phyloP scores from a whole-genome alignment of 2,113 vertebrate species.

The Capricornis sumatraensis region DNA sequence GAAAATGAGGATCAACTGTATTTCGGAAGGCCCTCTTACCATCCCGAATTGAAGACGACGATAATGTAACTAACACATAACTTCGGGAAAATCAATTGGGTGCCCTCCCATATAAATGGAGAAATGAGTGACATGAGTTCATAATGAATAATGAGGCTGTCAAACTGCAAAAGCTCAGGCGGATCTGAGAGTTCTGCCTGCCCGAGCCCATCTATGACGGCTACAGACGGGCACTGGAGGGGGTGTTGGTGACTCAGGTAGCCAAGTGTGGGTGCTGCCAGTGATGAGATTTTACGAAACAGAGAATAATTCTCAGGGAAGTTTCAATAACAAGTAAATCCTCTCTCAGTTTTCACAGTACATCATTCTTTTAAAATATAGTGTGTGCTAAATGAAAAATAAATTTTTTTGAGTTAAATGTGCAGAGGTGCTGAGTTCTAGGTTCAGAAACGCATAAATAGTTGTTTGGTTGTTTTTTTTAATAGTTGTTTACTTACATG shows the following conservation, averaged over 20 bases:
- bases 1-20: background rate
- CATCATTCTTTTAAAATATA: background rate
- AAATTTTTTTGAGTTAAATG: background rate
- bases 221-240: rapidly evolving
- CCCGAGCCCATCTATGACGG: rapidly evolving
- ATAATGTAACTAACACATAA: background rate
- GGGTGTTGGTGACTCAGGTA: background rate
- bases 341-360: background rate
- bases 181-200: background rate
- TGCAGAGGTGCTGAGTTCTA: background rate
- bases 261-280: background rate
- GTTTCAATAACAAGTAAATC: background rate
- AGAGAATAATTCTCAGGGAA: background rate
- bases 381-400: background rate
- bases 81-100: background rate
- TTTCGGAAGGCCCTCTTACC: background rate
- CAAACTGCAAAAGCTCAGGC: background rate
- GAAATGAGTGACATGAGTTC: background rate
- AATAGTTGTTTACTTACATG: background rate
- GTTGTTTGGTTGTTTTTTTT: background rate
- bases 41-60: background rate
- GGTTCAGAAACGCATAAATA: background rate
- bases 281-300: background rate
- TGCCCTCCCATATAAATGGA: background rate
- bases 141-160: background rate